Evolutionary conservation across 2,797 vertebrate species (phyloP), one percentile per base, ranked within the genome.

Genomic region (Phalloptychus januarius): DNA sequence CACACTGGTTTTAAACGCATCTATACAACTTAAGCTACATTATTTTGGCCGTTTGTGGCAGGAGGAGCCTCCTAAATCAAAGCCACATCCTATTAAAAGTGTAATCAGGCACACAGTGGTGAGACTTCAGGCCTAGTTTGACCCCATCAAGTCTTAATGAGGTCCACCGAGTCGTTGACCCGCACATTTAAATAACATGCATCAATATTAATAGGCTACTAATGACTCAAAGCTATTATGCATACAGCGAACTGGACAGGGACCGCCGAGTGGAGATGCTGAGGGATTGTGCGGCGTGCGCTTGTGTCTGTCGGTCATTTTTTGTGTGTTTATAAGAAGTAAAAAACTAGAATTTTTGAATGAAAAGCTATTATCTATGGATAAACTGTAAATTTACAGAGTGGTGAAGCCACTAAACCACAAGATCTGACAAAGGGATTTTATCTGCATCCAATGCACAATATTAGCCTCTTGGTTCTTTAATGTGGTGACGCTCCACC

Each of bases 161-260:
- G 92, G 90, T 90, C 93, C 84, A 20, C 79, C 0, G 89, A 93
- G 92, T 88, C 84, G 44, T 90, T 90, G 92, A 89, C 87, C 84
- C 42, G 1, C 63, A 87, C 88, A 92, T 92, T 92, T 89, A 84
- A 92, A 93, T 93, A 91, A 92, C 90, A 90, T 83, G 78, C 89
- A 95, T 92, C 88, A 90, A 94, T 93, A 93, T 94, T 92, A 91
- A 93, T 90, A 83, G 91, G 65, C 91, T 92, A 92, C 91, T 92
- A 93, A 92, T 84, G 89, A 91, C 80, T 90, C 77, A 77, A 63
- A 86, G 86, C 85, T 86, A 92, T 90, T 91, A 91, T 82, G 65
- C 83, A 83, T 91, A 89, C 79, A 80, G 79, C 72, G 75, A 63
- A 82, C 50, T 48, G 79, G 79, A 83, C 73, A 63, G 73, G 84